Evolutionary conservation across 2,797 vertebrate genomes (phyloP).

Genomic region (Zalophus californianus): DNA sequence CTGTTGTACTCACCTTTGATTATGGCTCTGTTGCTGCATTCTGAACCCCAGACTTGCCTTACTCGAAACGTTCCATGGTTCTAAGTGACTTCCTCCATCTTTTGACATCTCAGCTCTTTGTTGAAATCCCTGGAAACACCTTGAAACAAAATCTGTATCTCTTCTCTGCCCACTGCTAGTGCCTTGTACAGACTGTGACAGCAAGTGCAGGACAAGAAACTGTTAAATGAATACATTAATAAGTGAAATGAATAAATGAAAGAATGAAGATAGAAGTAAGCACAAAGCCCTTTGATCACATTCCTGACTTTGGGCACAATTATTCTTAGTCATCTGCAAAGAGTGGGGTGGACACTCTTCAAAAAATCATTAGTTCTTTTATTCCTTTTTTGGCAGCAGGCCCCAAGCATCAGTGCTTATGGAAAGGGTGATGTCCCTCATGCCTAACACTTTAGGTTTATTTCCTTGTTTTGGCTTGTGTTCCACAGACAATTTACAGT

Average conservation of each 20-base stretch:
- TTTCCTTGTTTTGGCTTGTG: slow-evolving; percentile 48
- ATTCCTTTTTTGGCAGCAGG: not conserved
- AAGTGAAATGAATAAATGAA: not conserved
- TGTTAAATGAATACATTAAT: not conserved
- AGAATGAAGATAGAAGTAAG: not conserved
- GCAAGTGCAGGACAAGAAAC: not conserved
- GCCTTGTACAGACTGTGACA: not conserved
- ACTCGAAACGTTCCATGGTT: not conserved
- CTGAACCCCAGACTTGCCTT: not conserved
- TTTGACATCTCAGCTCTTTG: not conserved
- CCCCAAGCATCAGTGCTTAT: not conserved
- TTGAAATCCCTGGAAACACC: not conserved
- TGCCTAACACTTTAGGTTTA: not conserved
- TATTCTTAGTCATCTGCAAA: not conserved
- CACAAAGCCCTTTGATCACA: not conserved
- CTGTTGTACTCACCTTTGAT: not conserved
- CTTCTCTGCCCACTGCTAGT: not conserved
- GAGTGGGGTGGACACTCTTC: not conserved
- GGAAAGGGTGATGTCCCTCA: not conserved
- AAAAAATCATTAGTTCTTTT: not conserved
- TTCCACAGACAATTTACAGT: slow-evolving; percentile 29
- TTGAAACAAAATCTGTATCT: not conserved
- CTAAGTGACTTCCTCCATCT: not conserved
- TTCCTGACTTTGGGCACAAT: not conserved
- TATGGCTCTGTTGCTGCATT: not conserved